Conservation (phyloP, 2,113 vertebrate species). For the Stictonetta naevosa region DNA sequence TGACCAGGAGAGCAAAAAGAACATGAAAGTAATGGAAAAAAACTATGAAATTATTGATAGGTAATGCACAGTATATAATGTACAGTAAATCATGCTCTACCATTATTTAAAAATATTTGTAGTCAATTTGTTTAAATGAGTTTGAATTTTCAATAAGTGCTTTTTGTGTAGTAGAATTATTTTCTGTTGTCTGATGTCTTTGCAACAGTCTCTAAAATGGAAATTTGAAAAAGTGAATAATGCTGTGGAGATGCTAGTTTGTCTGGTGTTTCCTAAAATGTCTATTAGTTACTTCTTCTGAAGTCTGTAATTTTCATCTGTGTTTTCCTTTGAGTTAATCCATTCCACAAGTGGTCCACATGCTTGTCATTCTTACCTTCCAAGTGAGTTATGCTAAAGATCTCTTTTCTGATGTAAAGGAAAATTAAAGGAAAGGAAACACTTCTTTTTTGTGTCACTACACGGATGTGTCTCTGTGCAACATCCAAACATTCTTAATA, state of each 20-base stretch:
- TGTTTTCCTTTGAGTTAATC: not conserved
- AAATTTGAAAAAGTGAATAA: not conserved
- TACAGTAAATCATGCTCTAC: not conserved
- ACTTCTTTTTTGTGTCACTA: not conserved
- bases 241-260: not conserved
- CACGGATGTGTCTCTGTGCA: not conserved
- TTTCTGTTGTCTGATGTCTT: not conserved
- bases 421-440: not conserved
- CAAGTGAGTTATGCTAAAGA: not conserved
- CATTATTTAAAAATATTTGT: not conserved
- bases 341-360: not conserved
- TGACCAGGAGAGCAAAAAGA: not conserved
- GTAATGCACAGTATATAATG: not conserved
- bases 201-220: not conserved
- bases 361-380: not conserved
- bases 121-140: not conserved
- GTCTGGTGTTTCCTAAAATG: not conserved
- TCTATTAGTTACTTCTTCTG: not conserved
- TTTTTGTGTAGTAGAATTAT: not conserved
- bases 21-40: not conserved
- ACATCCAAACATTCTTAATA: not conserved
- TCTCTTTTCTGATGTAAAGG: not conserved
- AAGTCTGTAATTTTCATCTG: not conserved
- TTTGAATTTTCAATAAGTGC: not conserved
- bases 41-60: not conserved